A percentile compares a stretch with the other conserved stretches of the same genome.
These are phyloP conservation scores for Archivesica marissinica DNA, from an alignment of 1,140 invertebrate species.

Conservation along the genomic window DNA sequence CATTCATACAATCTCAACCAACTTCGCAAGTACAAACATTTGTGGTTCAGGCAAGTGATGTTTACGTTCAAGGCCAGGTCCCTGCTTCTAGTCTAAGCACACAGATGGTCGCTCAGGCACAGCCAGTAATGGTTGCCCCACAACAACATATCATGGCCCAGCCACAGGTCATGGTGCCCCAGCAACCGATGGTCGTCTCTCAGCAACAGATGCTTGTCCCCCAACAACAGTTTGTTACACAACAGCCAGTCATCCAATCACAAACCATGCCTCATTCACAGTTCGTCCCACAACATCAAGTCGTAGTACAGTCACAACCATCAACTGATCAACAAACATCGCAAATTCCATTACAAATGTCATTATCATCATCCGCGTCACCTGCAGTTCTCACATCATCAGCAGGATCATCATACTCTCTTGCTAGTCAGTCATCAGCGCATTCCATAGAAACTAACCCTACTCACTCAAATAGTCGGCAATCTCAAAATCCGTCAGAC, in stretches of 20 bases:
- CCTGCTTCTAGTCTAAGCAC: slow-evolving; percentile 34
- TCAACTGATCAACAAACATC: slow-evolving; percentile 14
- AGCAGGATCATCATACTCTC: background rate
- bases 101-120: slow-evolving; percentile 22
- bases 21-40: slow-evolving; percentile 47
- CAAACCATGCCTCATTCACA: slow-evolving; percentile 40
- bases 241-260: slow-evolving; percentile 27
- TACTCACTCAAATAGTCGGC: background rate
- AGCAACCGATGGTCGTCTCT: background rate
- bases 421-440: slow-evolving; percentile 28
- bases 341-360: slow-evolving; percentile 42
- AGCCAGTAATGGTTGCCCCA: background rate
- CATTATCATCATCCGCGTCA: slow-evolving; percentile 15
- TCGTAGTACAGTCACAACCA: slow-evolving; percentile 14
- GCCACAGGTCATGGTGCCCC: slow-evolving; percentile 29
- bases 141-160: slow-evolving; percentile 26
- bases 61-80: slow-evolving; percentile 43
- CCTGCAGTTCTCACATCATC: background rate
- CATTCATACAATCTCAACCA: slow-evolving; percentile 28
- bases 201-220: slow-evolving; percentile 40
- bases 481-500: slow-evolving; percentile 21
- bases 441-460: slow-evolving; percentile 12
- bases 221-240: slow-evolving; percentile 43
- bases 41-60: slow-evolving; percentile 51
- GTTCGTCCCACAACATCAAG: slow-evolving; percentile 27